Conservation (phyloP, 2,888 invertebrate species). For the Seira sanloemensis region DNA sequence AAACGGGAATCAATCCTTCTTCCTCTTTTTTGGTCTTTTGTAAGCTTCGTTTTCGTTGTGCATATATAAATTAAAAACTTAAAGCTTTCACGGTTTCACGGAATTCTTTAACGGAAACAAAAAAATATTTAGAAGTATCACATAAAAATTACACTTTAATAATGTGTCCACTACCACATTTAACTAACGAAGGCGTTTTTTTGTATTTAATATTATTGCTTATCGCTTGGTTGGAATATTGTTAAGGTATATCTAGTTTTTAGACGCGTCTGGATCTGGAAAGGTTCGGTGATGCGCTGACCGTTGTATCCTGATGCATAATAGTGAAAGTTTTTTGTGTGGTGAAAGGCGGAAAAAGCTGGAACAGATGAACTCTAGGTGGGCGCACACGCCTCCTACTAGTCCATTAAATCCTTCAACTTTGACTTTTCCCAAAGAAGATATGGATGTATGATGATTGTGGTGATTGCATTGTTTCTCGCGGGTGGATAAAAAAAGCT, state of each 20-base stretch:
- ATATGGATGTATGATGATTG: neutral
- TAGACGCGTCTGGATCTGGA: no score
- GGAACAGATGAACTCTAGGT: neutral
- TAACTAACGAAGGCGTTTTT: neutral
- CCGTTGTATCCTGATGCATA: conserved; percentile 2
- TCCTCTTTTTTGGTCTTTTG: neutral
- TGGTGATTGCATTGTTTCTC: neutral
- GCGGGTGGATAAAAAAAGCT: neutral
- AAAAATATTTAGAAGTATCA: neutral
- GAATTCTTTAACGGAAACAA: neutral
- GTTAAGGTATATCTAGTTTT: no score
- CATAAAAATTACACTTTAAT: neutral
- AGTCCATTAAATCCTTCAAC: neutral
- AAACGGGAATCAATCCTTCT: neutral
- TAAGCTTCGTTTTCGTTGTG: no score
- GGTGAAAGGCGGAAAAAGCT: neutral
- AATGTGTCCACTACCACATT: neutral
- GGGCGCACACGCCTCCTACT: neutral
- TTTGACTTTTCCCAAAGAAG: neutral
- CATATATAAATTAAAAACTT: no score
- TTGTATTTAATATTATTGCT: neutral
- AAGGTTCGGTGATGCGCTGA: no score
- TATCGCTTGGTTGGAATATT: neutral
- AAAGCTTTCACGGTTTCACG: neutral
- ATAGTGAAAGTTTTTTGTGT: no score